Evolutionary conservation across 1,140 invertebrate genomes (phyloP), one percentile per base, ranked within the genome.

Genomic region (Bombus breviceps): DNA sequence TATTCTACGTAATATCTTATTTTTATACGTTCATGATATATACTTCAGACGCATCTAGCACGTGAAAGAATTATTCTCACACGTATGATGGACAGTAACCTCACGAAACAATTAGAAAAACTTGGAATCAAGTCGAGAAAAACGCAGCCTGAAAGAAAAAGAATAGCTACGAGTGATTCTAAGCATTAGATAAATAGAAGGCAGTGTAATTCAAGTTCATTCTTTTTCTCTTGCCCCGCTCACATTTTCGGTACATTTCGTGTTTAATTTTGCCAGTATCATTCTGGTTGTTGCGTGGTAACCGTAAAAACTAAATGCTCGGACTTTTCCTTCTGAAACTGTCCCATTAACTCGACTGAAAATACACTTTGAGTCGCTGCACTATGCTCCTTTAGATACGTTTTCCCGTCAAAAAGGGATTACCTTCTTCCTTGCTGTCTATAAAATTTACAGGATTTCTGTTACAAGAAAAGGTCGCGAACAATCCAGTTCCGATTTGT

Each of bases 131-230:
- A 43, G 41, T 22, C 37, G 78, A 13, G 12, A 34, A 43, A 59
- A 72, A 47, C 34, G 2, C 71, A 68, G 28, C 13, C n/a, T 64
- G 41, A 80, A 82, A 88, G 57, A 37, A 62, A 79, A 77, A 74
- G 74, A 82, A 88, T 59, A 62, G 73, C 39, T 53, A 25, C 47
- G 32, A 28, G 68, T 83, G 82, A 82, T 76, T 76, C 62, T 34
- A 64, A 41, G 69, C 37, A 62, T 83, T 76, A 71, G 39, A 15
- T 39, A 85, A 68, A 89, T 71, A 73, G 77, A 85, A 62, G 64
- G 80, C 64, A 41, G 41, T 66, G 77, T 87, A 84, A 90, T 90
- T 84, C 43, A 66, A 78, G 57, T 66, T 62, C 72, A 87, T 90
- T 81, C 89, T 84, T 89, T 71, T 78, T 34, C 73, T 47, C 66